These are phyloP conservation scores for Uromys caudimaculatus DNA, from an alignment of 2,797 vertebrate genomes.

Conservation along the genomic window DNA sequence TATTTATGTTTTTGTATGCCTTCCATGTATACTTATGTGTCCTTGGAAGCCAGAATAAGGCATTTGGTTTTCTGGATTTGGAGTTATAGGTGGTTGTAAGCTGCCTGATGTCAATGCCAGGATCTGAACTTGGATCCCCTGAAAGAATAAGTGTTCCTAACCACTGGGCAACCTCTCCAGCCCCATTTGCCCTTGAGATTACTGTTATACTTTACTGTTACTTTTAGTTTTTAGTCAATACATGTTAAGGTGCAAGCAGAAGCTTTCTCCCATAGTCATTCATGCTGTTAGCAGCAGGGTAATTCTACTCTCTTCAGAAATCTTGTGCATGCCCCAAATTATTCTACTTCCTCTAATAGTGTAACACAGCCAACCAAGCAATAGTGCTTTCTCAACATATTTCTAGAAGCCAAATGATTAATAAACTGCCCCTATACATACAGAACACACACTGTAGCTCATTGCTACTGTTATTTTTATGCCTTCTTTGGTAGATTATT, in stretches of 20 bases:
- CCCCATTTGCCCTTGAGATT: background rate
- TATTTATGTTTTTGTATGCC: background rate
- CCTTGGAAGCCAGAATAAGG: background rate
- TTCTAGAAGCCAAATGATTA: constrained; percentile 2
- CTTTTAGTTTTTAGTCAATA: background rate
- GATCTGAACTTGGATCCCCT: background rate
- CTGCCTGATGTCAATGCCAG: background rate
- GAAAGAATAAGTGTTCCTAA: background rate
- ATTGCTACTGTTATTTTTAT: constrained; percentile 1
- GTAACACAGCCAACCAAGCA: constrained; percentile 16
- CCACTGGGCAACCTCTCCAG: background rate
- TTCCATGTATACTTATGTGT: background rate
- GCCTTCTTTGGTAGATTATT: background rate
- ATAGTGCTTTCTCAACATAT: background rate
- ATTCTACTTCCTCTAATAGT: background rate
- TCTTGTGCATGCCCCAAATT: background rate
- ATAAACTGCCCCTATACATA: background rate
- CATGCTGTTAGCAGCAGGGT: background rate
- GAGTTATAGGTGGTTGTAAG: background rate
- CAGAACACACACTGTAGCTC: background rate
- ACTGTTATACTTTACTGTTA: background rate
- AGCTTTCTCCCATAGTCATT: background rate
- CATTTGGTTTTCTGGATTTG: background rate
- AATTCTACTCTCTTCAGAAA: background rate
- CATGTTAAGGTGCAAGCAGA: background rate